phyloP scores from a whole-genome alignment of 2,888 invertebrate genomes.

The Caenorhabditis macrosperma region DNA sequence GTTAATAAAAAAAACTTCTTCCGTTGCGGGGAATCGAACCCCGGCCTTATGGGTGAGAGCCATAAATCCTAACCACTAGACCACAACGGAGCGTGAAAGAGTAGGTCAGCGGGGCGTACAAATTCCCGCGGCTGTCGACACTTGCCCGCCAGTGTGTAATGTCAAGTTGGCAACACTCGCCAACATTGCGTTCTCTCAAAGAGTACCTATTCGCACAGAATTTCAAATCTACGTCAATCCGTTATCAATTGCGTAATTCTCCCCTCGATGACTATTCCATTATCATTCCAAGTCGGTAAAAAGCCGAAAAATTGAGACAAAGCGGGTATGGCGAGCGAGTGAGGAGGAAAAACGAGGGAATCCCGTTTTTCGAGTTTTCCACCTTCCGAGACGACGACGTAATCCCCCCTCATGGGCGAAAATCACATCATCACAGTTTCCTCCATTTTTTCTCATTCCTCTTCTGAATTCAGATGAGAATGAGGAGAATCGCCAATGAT shows the following conservation, averaged over 20 bases:
- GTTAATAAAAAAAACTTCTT: not conserved
- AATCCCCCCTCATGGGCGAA: slow-evolving; percentile 12
- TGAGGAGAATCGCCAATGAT: not conserved
- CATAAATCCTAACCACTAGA: slow-evolving; percentile 72
- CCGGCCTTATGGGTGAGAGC: slow-evolving; percentile 71
- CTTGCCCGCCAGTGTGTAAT: too few species aligned
- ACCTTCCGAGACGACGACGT: slow-evolving; percentile 27
- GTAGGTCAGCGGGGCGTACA: too few species aligned
- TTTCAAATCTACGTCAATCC: not conserved
- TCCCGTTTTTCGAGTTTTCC: slow-evolving; percentile 53
- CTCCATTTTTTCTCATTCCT: not conserved
- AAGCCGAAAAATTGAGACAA: slow-evolving; percentile 9
- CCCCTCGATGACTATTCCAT: not conserved
- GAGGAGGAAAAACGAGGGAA: slow-evolving; percentile 35
- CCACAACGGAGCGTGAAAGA: slow-evolving; percentile 58
- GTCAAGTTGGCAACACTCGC: too few species aligned
- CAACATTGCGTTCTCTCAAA: too few species aligned
- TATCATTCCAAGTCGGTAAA: slow-evolving; percentile 1
- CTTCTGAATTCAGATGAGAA: not conserved
- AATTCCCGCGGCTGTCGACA: too few species aligned
- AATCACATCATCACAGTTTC: not conserved
- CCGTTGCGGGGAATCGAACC: slow-evolving; percentile 69
- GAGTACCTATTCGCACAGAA: not conserved
- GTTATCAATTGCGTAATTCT: not conserved
- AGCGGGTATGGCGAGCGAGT: not conserved